Base-by-base conservation (phyloP, 2,888 invertebrate species). In the Amblyjoppa proteus region DNA sequence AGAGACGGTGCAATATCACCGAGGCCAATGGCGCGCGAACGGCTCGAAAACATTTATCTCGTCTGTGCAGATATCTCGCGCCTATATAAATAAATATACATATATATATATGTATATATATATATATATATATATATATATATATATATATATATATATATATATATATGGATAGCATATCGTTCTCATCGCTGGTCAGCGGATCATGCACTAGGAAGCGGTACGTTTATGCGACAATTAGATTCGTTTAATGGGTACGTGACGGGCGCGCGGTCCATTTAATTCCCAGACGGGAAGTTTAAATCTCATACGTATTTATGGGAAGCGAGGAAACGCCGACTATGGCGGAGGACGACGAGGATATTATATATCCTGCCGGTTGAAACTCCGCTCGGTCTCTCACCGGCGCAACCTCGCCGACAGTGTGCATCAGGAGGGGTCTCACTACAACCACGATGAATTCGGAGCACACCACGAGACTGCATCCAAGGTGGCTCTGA, bases 211-310 rank as follows among this genome's bases (percentile, higher is more conserved):
- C 34, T n/a, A 6, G 51, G 38, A 61, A 53, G 69, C 61, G 31
- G 56, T 41, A 16, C 73, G 45, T 80, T 73, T 58, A 71, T 80
- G 41, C 56, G 71, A 73, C 56, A 76, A 76, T 71, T 73, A 51
- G 38, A 81, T 84, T 77, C 51, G 13, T 20, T 58, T 73, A 76
- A 81, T 73, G 51, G 51, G 76, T 68, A 73, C 81, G 73, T 73
- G 84, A 68, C 45, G 38, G 11, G 58, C 13, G 41, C 16, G 38
- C n/a, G 56, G 56, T 25, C 53, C 34, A 56, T 58, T 74, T 77
- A 77, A 81, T 84, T 84, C 73, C 69, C 68, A 73, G 45, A 45
- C 53, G 51, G 45, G 11, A 74, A 81, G 51, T 77, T 84, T 49
- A 69, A 81, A 77, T 68, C 70, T 74, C 64, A 53, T 64, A 53